Evolutionary conservation across 1,140 invertebrate species (phyloP).

Genomic region (Cyclina sinensis): DNA sequence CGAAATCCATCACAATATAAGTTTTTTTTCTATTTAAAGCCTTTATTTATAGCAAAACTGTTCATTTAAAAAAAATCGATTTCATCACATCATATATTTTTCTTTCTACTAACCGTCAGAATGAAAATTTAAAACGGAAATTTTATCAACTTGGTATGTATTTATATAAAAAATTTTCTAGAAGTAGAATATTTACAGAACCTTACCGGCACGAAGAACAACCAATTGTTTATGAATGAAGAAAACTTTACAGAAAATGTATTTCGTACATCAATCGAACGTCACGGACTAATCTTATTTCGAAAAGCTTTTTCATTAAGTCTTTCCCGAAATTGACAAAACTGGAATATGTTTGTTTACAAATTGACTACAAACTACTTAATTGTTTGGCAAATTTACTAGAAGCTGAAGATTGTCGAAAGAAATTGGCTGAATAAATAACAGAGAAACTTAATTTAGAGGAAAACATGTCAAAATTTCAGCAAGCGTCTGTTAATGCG

Average conservation of each 20-base stretch:
- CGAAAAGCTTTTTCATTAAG: background rate
- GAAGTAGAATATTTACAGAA: too few relatives aligned
- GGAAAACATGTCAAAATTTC: slow-evolving; percentile 1
- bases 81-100: too few relatives aligned
- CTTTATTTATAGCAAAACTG: too few relatives aligned
- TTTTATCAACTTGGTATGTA: too few relatives aligned
- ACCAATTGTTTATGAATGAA: background rate
- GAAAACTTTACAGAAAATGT: background rate
- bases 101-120: too few relatives aligned
- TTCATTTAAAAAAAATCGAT: too few relatives aligned
- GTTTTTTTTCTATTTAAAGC: too few relatives aligned
- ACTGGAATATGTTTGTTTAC: slow-evolving; percentile 16
- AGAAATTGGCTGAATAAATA: slow-evolving; percentile 29
- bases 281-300: slow-evolving; percentile 5
- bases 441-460: slow-evolving; percentile 11
- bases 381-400: slow-evolving; percentile 21
- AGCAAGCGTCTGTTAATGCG: background rate
- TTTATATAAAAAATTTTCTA: too few relatives aligned
- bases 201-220: too few relatives aligned
- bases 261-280: background rate
- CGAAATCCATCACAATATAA: too few relatives aligned
- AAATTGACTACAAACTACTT: slow-evolving; percentile 40
- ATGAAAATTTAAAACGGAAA: too few relatives aligned
- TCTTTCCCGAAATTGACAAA: background rate
- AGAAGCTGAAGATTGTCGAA: background rate